Evolutionary conservation across 2,888 invertebrate species (phyloP).

Genomic region (Pollenia angustigena): DNA sequence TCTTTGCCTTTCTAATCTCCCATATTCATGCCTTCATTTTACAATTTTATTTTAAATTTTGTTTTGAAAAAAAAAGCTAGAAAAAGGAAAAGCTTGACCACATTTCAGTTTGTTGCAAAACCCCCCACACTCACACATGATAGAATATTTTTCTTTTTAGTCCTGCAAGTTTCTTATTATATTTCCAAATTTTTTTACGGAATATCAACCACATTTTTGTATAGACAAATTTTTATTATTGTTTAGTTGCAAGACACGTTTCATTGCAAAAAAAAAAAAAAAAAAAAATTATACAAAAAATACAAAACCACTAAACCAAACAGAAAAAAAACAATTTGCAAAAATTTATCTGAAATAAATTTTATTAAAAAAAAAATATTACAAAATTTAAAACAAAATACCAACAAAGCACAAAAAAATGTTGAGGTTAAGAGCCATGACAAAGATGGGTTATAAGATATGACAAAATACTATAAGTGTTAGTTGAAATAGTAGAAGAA

Average conservation of each 20-base stretch:
- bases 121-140: background rate
- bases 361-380: background rate
- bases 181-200: background rate
- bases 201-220: constrained; percentile 19
- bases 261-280: constrained; percentile 12
- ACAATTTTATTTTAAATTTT: constrained; percentile 13
- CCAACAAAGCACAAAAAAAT: constrained; percentile 15
- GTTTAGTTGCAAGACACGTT: constrained; percentile 65
- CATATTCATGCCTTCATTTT: constrained; percentile 11
- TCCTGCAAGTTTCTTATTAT: background rate
- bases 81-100: constrained; percentile 41
- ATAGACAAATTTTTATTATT: constrained; percentile 38
- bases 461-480: background rate
- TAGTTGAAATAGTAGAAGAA: background rate
- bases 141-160: background rate
- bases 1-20: background rate
- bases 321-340: background rate
- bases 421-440: constrained; percentile 1
- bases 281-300: background rate
- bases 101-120: constrained; percentile 40
- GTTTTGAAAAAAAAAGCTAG: background rate
- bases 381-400: constrained; percentile 2
- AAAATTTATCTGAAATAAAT: constrained; percentile 13
- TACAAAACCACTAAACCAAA: constrained; percentile 38
- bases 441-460: background rate